Percentiles rank a stretch among this genome's conserved stretches.
Conservation (phyloP, 1,140 invertebrate genomes). For the Portunus trituberculatus region DNA sequence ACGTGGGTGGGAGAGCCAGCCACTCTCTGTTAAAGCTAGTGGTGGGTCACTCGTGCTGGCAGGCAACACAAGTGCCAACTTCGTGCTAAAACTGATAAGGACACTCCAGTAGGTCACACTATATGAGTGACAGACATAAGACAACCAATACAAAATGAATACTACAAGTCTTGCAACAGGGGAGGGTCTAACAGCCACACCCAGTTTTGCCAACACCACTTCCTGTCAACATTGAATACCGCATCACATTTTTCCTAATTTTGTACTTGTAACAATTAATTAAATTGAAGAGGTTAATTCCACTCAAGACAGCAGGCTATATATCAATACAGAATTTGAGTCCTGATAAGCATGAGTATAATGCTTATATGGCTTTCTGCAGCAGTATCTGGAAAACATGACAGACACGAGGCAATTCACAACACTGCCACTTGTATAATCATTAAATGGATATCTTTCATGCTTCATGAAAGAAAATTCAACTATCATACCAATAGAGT, state of each 20-base stretch:
- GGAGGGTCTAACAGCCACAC: background rate
- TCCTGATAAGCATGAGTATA: background rate
- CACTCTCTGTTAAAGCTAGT: conserved; percentile 66
- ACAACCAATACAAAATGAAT: conserved; percentile 13
- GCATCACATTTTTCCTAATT: conserved; percentile 1
- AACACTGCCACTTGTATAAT: too few species aligned
- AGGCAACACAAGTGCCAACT: background rate
- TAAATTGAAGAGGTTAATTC: background rate
- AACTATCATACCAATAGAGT: background rate
- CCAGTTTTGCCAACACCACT: background rate
- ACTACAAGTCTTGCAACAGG: background rate
- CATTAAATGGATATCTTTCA: background rate
- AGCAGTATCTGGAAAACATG: conserved; percentile 3
- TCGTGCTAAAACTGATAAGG: conserved; percentile 40
- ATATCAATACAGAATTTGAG: background rate
- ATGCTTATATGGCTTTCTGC: background rate
- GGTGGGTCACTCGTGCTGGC: conserved; percentile 42
- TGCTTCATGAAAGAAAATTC: background rate
- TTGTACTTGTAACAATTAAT: background rate
- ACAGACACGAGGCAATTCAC: background rate
- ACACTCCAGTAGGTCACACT: conserved; percentile 52
- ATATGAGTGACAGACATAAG: background rate
- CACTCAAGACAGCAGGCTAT: background rate
- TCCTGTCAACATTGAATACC: background rate
- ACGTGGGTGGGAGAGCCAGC: conserved; percentile 41